These are phyloP conservation scores for Melikaiella ostensackeni DNA, from an alignment of 2,888 invertebrate species.

Conservation along the genomic window DNA sequence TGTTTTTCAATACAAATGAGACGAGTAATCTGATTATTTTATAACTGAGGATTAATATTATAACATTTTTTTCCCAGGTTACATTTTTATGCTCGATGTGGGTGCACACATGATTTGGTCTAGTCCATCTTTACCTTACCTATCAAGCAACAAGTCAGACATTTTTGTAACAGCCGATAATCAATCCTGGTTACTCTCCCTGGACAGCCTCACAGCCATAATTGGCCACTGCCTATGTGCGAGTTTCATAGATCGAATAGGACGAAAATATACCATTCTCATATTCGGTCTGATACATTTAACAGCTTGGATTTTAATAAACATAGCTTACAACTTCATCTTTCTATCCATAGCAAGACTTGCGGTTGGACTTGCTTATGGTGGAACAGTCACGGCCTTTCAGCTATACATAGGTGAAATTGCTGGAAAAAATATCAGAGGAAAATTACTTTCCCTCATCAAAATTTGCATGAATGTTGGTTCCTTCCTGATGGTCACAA, in stretches of 20 bases:
- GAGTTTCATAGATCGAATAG: slow-evolving; percentile 65
- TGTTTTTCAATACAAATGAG: too few species aligned
- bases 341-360: slow-evolving; percentile 75
- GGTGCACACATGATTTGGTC: slow-evolving; percentile 69
- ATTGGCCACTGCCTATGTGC: not conserved
- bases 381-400: slow-evolving; percentile 53
- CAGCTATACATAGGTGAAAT: slow-evolving; percentile 80
- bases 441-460: slow-evolving; percentile 79
- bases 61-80: slow-evolving; percentile 36
- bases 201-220: not conserved
- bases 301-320: slow-evolving; percentile 68
- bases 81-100: slow-evolving; percentile 67
- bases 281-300: slow-evolving; percentile 65
- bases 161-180: slow-evolving; percentile 59
- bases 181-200: not conserved
- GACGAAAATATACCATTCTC: slow-evolving; percentile 66
- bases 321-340: slow-evolving; percentile 58
- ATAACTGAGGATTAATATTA: not conserved
- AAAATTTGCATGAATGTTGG: slow-evolving; percentile 78
- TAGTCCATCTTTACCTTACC: slow-evolving; percentile 67
- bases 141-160: slow-evolving; percentile 59
- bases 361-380: slow-evolving; percentile 77
- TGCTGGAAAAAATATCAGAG: slow-evolving; percentile 79
- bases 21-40: too few species aligned
- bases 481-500: slow-evolving; percentile 67